Evolutionary conservation across 2,888 invertebrate genomes (phyloP), one percentile per base, ranked within the genome.

Genomic region (Scelioninae gen. 2): DNA sequence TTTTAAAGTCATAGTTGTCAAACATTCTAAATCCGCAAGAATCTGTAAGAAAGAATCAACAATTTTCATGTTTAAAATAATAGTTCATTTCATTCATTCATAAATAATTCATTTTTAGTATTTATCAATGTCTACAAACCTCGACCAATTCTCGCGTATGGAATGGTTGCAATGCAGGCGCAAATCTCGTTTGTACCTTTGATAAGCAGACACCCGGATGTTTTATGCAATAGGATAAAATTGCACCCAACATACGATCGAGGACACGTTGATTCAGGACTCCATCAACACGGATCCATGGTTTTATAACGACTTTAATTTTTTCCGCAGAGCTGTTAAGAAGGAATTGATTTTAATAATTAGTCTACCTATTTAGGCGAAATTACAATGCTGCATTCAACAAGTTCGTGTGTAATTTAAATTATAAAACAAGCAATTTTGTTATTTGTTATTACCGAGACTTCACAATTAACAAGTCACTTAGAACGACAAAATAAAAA

Each of bases 241-340:
- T 83, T 7, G 91, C 89, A 45, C 91, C 90, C 63, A 94, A 79
- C 90, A 93, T 91, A 64, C 91, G 89, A 78, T 92, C 91, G 25
- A 94, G 87, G 2, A 91, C 89, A 15, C 90, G 87, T 9, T 90
- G 87, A 85, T 94, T 93, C 7, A 94, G 81, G 0, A 89, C 87
- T 1, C 94, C 94, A 84, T 94, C 92, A 1, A 94, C 89, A 72
- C 91, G 89, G 61, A 92, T 90, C 95, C 95, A 95, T 0, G 94
- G 93, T 68, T 90, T 88, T 52, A 90, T 85, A 5, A 86, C 84
- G 2, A 89, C 86, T 55, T 83, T 82, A 22, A 84, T 81, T 64
- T 84, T 82, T 76, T 85, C 84, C 2, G 83, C 81, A 16, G 81
- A 81, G 15, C 86, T 86, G 52, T 55, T 81, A 52, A 18, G n/a